Base-by-base conservation (phyloP, 2,888 invertebrate genomes). In the Drosophila sordidapex region DNA sequence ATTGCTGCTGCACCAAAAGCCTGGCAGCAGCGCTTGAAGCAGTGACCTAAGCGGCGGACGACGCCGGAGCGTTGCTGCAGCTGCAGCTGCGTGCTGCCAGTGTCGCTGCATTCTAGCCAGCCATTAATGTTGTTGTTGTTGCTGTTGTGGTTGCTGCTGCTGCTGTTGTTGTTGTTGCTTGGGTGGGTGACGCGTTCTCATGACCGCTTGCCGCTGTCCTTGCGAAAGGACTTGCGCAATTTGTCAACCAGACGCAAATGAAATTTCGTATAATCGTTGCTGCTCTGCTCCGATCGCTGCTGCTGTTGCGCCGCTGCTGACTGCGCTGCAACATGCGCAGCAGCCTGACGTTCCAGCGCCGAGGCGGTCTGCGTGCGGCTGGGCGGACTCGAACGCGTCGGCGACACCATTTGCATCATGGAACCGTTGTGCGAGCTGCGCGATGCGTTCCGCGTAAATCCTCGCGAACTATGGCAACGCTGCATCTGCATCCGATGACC, bases 211-310 rank as follows among this genome's bases (percentile, higher is more conserved):
- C 89, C 85, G 54, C 83, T 92, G 69, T 93, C 93, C 90, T 92
- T 93, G 79, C 95, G 94, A 91, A 96, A 93, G 73, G 96, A 95
- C 76, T 95, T 94, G 91, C 96, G 95, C 83, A 96, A 92, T 91
- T 96, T 96, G 92, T 96, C 96, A 74, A 96, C 95, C 79, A 96
- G 93, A 48, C 96, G 94, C 87, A 94, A 94, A 93, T 96, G 96
- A 90, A 96, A 96, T 93, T 96, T 96, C 91, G 95, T 96, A 27
- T 96, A 92, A 75, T 95, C 96, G 70, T 93, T 95, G 94, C 95
- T 95, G 56, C 64, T 79, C 72, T 76, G 70, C 76, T 82, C 59
- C 56, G 64, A 52, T 36, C 29, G 53, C 35, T n/a, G 67, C 65
- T 62, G 40, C 65, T 75, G 40, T 65, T 75, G 60, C 52, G 79